These are phyloP conservation scores for Ataeniobius toweri DNA, from an alignment of 2,797 vertebrate species.

Conservation along the genomic window DNA sequence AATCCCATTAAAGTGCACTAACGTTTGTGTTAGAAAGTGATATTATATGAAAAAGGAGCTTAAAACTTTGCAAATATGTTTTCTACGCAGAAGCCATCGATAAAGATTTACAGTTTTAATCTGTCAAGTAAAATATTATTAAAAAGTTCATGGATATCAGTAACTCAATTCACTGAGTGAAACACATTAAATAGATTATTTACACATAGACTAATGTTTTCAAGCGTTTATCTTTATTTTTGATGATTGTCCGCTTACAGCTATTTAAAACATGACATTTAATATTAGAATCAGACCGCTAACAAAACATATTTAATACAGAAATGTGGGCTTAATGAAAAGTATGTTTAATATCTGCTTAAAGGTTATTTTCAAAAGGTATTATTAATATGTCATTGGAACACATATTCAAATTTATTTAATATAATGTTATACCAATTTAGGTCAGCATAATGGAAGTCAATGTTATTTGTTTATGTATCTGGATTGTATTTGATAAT, in stretches of 20 bases:
- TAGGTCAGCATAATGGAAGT: background rate
- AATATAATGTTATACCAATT: background rate
- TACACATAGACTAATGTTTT: no score
- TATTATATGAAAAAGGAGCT: no score
- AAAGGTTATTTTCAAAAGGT: background rate
- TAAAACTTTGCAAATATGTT: background rate
- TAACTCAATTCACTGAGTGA: no score
- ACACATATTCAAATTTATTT: background rate
- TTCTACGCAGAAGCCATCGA: background rate
- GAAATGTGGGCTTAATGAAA: background rate
- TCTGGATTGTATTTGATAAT: background rate
- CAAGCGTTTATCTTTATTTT: no score
- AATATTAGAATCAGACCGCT: background rate
- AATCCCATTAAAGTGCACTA: no score
- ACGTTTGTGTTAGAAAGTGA: no score
- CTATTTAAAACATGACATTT: background rate
- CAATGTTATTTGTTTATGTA: background rate
- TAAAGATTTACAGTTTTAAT: no score
- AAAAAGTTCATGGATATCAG: no score
- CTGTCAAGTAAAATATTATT: no score
- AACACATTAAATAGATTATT: no score
- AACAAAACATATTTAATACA: background rate
- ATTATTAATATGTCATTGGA: background rate
- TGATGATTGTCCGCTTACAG: background rate
- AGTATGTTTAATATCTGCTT: background rate